Evolutionary conservation across 2,113 vertebrate genomes (phyloP).

Genomic region (Microcebus lehilahytsara): DNA sequence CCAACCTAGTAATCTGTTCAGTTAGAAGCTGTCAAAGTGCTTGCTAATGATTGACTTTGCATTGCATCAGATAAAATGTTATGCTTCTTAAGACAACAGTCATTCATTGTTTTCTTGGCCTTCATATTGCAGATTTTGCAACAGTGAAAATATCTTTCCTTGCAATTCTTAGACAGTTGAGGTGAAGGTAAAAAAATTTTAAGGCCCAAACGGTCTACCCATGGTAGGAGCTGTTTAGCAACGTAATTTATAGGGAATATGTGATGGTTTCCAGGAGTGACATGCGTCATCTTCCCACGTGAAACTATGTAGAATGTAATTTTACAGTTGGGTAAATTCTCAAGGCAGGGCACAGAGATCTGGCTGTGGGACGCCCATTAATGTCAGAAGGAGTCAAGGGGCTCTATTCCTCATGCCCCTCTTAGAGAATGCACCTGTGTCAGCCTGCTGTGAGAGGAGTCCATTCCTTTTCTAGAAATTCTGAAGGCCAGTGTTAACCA

Average conservation of each 20-base stretch:
- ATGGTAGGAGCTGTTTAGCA: conserved; percentile 57
- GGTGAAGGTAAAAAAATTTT: background rate
- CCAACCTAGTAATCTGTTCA: conserved; percentile 46
- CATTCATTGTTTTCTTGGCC: conserved; percentile 36
- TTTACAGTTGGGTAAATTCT: conserved; percentile 74
- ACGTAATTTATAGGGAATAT: conserved; percentile 48
- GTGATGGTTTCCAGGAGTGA: conserved; percentile 60
- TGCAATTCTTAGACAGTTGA: conserved; percentile 6
- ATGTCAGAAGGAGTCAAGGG: conserved; percentile 63
- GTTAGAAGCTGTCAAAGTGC: conserved; percentile 67
- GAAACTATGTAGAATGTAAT: conserved; percentile 69
- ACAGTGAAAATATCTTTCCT: background rate
- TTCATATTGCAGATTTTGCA: conserved; percentile 38
- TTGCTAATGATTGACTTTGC: conserved; percentile 65
- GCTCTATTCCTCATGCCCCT: conserved; percentile 52
- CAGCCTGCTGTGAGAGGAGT: background rate
- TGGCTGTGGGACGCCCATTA: conserved; percentile 58
- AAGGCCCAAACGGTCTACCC: conserved; percentile 53
- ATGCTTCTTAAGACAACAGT: conserved; percentile 69
- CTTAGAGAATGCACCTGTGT: conserved; percentile 53
- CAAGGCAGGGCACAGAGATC: conserved; percentile 46
- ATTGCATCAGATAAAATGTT: conserved; percentile 51
- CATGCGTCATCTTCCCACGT: conserved; percentile 55
- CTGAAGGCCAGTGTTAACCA: background rate
- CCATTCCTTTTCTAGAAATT: background rate